These are phyloP conservation scores for Anolis sagrei DNA, from an alignment of 2,113 vertebrate genomes.

Conservation along the genomic window DNA sequence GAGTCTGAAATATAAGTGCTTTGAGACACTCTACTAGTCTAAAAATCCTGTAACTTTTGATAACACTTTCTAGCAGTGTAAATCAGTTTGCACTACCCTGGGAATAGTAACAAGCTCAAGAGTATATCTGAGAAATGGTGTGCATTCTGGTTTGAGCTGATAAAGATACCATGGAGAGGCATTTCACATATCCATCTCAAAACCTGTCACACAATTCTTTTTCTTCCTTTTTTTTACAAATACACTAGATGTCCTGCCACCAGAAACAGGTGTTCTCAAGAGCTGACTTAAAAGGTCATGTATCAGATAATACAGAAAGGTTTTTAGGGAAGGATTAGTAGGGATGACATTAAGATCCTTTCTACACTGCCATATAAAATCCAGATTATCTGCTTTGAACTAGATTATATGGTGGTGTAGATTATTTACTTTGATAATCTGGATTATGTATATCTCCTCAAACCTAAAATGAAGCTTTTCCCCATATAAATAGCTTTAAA, in stretches of 20 bases:
- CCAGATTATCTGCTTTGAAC: too few relatives aligned
- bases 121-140: neutral
- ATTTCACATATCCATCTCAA: neutral
- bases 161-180: neutral
- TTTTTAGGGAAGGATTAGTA: neutral
- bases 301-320: neutral
- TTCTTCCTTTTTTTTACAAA: neutral
- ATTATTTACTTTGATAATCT: too few relatives aligned
- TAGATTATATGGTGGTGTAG: too few relatives aligned
- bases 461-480: too few relatives aligned
- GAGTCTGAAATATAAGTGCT: neutral
- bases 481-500: too few relatives aligned
- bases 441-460: too few relatives aligned
- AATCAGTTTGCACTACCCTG: neutral
- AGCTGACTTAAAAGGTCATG: neutral
- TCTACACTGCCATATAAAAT: too few relatives aligned
- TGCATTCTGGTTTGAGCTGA: neutral
- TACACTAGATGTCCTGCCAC: neutral
- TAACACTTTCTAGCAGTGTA: constrained; percentile 18
- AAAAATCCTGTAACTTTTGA: accelerated
- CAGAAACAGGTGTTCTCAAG: neutral
- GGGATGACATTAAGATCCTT: neutral
- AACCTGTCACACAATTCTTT: neutral
- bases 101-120: neutral
- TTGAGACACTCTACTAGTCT: neutral